Evolutionary conservation across 2,113 vertebrate genomes (phyloP), one percentile per base, ranked within the genome.

Genomic region (Terrapene triunguis): DNA sequence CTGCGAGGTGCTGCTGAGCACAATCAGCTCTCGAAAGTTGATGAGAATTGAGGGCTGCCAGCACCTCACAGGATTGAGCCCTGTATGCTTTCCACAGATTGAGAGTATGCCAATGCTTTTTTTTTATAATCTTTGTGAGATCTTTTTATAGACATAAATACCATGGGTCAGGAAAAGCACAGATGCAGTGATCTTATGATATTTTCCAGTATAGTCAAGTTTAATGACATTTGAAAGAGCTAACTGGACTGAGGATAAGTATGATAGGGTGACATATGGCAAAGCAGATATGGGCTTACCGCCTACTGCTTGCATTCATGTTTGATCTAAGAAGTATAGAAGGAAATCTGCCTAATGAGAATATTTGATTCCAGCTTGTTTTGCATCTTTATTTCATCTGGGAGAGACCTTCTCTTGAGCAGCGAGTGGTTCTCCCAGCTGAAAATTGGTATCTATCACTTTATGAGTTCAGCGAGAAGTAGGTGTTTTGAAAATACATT

Each of bases 161-260:
- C 48, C 92, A 48, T 0, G 53, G 95, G 97, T 92, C 82, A 89
- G 93, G 90, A 92, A 87, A 89, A 19, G 55, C 57, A 83, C 88
- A 76, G 92, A 47, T 89, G 92, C 78, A 82, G 89, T 32, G 90
- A 94, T 94, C 92, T 94, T 90, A 86, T 95, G 93, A 84, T 82
- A 32, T 69, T 94, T 94, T 97, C 91, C 87, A 82, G 54, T 82
- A 35, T 5, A 95, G 89, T 87, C 65, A 35, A 27, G 85, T 95
- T 21, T 97, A 96, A 96, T 95, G 97, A 92, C 72, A 92, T 92
- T 94, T 93, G 91, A 87, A 96, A 93, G 82, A 90, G 90, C 81
- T 95, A 94, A 94, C 80, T 87, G 95, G 74, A 91, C 93, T 91
- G 84, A 78, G 82, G 82, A 87, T 90, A 80, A 81, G 84, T 51